Percentiles rank a stretch among this genome's conserved stretches.
Evolutionary conservation across 2,888 invertebrate genomes (phyloP).

Genomic region (Mimas tiliae): DNA sequence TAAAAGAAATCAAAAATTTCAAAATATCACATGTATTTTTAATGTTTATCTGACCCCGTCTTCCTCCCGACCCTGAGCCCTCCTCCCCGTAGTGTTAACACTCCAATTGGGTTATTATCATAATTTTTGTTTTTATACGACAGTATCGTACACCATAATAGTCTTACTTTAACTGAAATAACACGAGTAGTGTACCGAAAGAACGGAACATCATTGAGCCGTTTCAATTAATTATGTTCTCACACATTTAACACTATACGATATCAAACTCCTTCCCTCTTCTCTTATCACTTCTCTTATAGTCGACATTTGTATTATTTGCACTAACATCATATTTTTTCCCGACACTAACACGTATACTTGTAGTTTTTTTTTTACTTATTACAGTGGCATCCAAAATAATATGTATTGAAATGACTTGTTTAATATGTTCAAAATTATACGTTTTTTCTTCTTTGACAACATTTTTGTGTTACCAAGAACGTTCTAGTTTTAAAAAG

Average conservation of each 20-base stretch:
- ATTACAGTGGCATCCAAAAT: neutral
- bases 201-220: slow-evolving; percentile 37
- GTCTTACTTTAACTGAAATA: slow-evolving; percentile 66
- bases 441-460: no score
- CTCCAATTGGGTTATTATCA: slow-evolving; percentile 52
- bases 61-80: neutral
- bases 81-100: slow-evolving; percentile 7
- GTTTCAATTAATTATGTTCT: slow-evolving; percentile 55
- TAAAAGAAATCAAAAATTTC: slow-evolving; percentile 85
- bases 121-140: slow-evolving; percentile 71
- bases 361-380: neutral
- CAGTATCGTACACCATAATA: slow-evolving; percentile 63
- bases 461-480: no score
- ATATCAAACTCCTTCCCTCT: neutral
- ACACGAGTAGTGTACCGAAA: slow-evolving; percentile 29
- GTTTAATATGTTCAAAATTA: neutral
- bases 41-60: slow-evolving; percentile 62
- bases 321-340: slow-evolving; percentile 16
- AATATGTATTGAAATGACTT: slow-evolving; percentile 1
- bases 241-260: slow-evolving; percentile 17
- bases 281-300: neutral
- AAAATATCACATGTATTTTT: slow-evolving; percentile 83
- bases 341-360: slow-evolving; percentile 5
- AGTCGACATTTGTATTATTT: slow-evolving; percentile 4
- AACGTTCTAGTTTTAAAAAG: no score